phyloP scores from a whole-genome alignment of 2,888 invertebrate species.

The Mythimna lalbum region DNA sequence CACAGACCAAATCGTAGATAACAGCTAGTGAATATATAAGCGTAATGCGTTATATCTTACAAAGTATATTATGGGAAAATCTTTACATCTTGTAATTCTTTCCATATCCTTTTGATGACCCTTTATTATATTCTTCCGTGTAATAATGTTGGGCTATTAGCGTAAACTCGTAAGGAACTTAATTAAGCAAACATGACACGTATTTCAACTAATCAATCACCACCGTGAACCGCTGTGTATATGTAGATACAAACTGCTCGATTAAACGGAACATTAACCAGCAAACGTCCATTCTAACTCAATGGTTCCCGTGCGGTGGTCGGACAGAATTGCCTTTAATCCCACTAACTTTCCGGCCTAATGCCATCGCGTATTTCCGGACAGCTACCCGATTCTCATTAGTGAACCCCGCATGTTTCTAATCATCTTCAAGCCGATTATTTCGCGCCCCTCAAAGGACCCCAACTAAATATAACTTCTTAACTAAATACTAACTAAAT shows the following conservation, averaged over 20 bases:
- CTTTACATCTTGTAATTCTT: background rate
- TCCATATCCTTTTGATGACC: background rate
- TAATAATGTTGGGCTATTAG: background rate
- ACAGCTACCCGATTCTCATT: slow-evolving; percentile 35
- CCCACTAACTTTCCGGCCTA: slow-evolving; percentile 42
- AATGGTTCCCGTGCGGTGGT: slow-evolving; percentile 20
- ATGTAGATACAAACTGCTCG: background rate
- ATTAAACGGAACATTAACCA: slow-evolving; percentile 36
- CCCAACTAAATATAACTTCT: slow-evolving; percentile 31
- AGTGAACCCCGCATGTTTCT: slow-evolving; percentile 34
- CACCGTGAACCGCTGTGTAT: background rate
- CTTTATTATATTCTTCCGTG: background rate
- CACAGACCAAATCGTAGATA: too few species aligned
- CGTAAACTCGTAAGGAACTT: background rate
- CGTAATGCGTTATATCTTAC: too few species aligned
- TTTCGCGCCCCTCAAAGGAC: slow-evolving; percentile 6
- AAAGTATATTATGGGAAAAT: too few species aligned
- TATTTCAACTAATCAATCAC: slow-evolving; percentile 36
- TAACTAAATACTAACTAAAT: slow-evolving; percentile 27
- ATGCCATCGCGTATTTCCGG: slow-evolving; percentile 42
- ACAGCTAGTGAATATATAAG: too few species aligned
- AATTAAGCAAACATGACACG: slow-evolving; percentile 14
- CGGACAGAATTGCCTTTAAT: slow-evolving; percentile 37
- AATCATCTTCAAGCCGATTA: slow-evolving; percentile 37
- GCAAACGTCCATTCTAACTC: slow-evolving; percentile 30